These are phyloP conservation scores for Mallotus villosus DNA, from an alignment of 2,797 vertebrate genomes.

Conservation along the genomic window DNA sequence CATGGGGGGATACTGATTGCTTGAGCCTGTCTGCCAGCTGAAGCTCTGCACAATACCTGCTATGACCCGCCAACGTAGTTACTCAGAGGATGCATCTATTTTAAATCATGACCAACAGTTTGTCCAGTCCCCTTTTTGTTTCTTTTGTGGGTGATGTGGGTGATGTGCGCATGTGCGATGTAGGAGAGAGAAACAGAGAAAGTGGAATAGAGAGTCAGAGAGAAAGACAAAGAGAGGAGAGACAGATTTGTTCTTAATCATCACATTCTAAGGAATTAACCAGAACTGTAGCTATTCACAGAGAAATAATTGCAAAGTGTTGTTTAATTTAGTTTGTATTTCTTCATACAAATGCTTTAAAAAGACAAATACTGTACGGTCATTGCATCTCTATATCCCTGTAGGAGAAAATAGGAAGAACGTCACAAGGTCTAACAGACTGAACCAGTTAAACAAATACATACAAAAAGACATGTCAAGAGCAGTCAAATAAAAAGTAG, in stretches of 20 bases:
- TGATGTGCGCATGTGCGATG: not conserved
- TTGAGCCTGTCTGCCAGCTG: not conserved
- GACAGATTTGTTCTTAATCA: not conserved
- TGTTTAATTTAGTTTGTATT: slow-evolving; percentile 2
- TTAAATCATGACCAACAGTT: slow-evolving; percentile 17
- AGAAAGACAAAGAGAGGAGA: too few species aligned
- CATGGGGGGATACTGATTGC: not conserved
- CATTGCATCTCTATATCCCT: not conserved
- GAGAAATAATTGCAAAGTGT: not conserved
- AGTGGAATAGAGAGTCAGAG: slow-evolving; percentile 15
- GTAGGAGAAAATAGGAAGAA: not conserved
- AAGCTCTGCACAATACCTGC: slow-evolving; percentile 10
- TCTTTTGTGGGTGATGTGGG: not conserved
- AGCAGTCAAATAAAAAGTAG: not conserved
- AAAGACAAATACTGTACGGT: not conserved
- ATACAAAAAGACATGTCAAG: not conserved
- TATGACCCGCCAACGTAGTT: not conserved
- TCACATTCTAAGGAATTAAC: not conserved
- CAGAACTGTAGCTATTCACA: not conserved
- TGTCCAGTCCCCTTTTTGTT: slow-evolving; percentile 36
- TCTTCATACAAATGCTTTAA: slow-evolving; percentile 1
- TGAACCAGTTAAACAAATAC: not conserved
- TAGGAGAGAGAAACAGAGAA: slow-evolving; percentile 15
- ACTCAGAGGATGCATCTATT: slow-evolving; percentile 14
- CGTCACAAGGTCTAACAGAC: not conserved